Base-by-base conservation (phyloP, 2,113 vertebrate genomes). In the Neolamprologus devosi region DNA sequence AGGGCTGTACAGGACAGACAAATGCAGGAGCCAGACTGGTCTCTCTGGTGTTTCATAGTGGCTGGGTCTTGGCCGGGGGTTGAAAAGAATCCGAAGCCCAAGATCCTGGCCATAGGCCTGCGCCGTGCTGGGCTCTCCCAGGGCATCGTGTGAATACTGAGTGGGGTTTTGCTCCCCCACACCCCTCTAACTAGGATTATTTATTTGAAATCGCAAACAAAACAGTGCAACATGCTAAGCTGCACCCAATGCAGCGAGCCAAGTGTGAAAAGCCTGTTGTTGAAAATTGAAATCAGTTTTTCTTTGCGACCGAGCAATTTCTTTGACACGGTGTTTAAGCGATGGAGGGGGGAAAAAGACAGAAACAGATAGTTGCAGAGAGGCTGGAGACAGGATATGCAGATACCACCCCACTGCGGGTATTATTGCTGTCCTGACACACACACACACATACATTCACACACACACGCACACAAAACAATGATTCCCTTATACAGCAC, bases 191-290 rank as follows among this genome's bases (percentile, higher is more conserved):
- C 73, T 86, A 58, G 75, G 91, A 93, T 94, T 94, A 95, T 92
- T 95, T 94, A 92, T 94, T 95, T 93, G 91, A 94, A 92, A 85
- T 84, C 82, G 80, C 80, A 91, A 90, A 94, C 89, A 94, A 94
- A 94, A 92, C 91, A 78, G 84, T 83, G 73, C 88, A n/a, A 90
- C 92, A 87, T 81, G 89, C 86, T 91, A 91, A 92, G 89, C 93
- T 84, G 68, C 40, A 10, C 89, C 91, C 87, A 91, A 89, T 91
- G 81, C 92, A 84, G 42, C 58, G 14, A 80, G 85, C 86, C 65
- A 82, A 78, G 58, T 33, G 75, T 94, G 92, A 94, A 94, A 92
- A 94, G 92, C 65, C 89, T 81, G 88, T 93, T 94, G 92, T 95
- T 85, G 73, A 82, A 54, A 88, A 83, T 78, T 84, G 68, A 80